Base-by-base conservation (phyloP, 2,113 vertebrate genomes). In the Sylvilagus bachmani region DNA sequence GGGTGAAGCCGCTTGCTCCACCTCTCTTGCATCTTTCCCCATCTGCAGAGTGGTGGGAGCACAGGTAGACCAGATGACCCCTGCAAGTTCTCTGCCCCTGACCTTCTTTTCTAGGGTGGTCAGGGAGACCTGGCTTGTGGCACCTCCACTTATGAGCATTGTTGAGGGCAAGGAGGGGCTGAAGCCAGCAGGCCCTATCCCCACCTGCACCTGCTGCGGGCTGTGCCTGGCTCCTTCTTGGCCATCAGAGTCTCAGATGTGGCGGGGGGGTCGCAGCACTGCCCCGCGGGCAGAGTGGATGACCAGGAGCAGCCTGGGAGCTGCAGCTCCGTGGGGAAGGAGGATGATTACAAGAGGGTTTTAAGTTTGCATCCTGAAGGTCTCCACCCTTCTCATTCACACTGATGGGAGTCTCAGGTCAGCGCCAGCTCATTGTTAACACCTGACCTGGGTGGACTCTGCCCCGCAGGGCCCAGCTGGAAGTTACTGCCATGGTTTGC, bases 191-290 rank as follows among this genome's bases (percentile, higher is more conserved):
- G 66, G 12, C 33, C 53, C n/a, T 27, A 19, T 29, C 2, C 1
- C 5, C 6, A 29, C 49, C 16, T 0, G 0, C 13, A 11, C 49
- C 44, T 67, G 51, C 51, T 69, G 0, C 31, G 5, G 75, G 49
- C 58, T 7, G 1, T 24, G 8, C 24, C 44, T 2, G 17, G 36
- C 36, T 16, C 22, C 21, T 44, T 5, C 29, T 73, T 64, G 86
- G 36, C 89, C 21, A 2, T 58, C 29, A 33, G 27, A 91, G 36
- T n/a, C 10, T 77, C 51, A 14, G 66, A 58, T 12, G 29, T 58
- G 44, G 44, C 31, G n/a, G 64, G 69, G 69, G 6, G 8, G 3
- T 49, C 6, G 5, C 31, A 5, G 58, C 4, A 21, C 11, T 36
- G 36, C n/a, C 53, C 64, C 58, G 17, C 14, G 33, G 11, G 31